Percentiles rank a stretch among this genome's conserved stretches.
phyloP scores from a whole-genome alignment of 2,888 invertebrate species.

The Panzeria rudis region DNA sequence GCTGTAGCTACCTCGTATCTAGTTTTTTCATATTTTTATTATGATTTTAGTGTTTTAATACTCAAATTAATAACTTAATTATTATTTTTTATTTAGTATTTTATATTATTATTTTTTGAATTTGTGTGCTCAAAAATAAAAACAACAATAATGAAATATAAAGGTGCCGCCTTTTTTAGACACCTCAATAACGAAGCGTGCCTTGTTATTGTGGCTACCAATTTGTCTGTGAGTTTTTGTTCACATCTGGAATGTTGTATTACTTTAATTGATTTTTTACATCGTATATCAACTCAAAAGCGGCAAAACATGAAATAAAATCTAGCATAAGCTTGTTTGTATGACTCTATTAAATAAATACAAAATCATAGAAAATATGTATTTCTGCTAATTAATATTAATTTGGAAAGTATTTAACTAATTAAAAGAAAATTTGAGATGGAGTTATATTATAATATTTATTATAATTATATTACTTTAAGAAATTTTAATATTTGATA shows the following conservation, averaged over 20 bases:
- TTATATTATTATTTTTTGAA: constrained; percentile 7
- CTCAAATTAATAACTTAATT: constrained; percentile 67
- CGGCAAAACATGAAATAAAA: constrained; percentile 45
- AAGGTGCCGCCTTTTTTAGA: constrained; percentile 68
- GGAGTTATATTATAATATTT: background rate
- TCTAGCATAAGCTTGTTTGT: background rate
- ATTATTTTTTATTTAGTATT: constrained; percentile 39
- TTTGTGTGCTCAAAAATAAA: background rate
- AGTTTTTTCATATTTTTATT: constrained; percentile 20
- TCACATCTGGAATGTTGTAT: constrained; percentile 34
- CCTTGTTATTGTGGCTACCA: constrained; percentile 43
- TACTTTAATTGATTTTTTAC: constrained; percentile 65
- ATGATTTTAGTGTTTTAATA: constrained; percentile 15
- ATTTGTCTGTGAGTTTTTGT: constrained; percentile 47
- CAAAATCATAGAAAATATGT: constrained; percentile 5
- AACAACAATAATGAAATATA: constrained; percentile 34
- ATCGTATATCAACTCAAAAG: constrained; percentile 34
- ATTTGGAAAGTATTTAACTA: background rate
- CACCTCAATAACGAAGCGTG: constrained; percentile 63
- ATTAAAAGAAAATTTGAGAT: background rate
- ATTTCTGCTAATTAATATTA: background rate
- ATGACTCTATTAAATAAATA: background rate
- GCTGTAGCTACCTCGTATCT: background rate
- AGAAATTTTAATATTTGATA: too few species aligned
- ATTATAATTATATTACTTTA: background rate